Evolutionary conservation across 1,140 invertebrate genomes (phyloP).

Genomic region (Oryctes rhinoceros): DNA sequence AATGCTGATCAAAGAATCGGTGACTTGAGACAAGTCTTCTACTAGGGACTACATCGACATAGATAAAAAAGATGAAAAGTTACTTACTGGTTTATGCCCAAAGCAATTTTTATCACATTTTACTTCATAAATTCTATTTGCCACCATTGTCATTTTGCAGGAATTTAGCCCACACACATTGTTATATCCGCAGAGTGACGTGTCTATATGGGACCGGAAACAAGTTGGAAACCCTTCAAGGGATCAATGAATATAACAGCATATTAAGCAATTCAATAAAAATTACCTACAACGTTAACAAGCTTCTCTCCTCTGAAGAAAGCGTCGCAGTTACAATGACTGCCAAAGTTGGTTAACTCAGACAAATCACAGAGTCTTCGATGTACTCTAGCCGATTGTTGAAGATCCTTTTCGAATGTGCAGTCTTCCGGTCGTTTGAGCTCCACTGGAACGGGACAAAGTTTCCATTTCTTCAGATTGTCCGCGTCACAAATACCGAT

Average conservation of each 20-base stretch:
- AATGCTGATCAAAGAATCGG: too few relatives aligned
- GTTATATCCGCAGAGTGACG: slow-evolving; percentile 26
- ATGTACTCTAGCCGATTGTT: slow-evolving; percentile 41
- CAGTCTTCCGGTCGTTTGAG: slow-evolving; percentile 40
- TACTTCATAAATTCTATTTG: slow-evolving; percentile 38
- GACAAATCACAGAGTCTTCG: slow-evolving; percentile 43
- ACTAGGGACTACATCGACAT: too few relatives aligned
- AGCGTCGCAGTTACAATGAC: slow-evolving; percentile 39
- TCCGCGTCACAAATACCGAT: slow-evolving; percentile 44
- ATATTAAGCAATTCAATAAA: neutral
- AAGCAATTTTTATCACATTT: slow-evolving; percentile 43
- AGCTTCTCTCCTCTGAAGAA: slow-evolving; percentile 18
- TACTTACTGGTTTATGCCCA: slow-evolving; percentile 39
- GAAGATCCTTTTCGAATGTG: slow-evolving; percentile 1
- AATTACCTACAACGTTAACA: slow-evolving; percentile 38
- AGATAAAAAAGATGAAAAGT: slow-evolving; percentile 3
- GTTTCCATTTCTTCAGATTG: slow-evolving; percentile 45
- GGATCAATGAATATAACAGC: neutral
- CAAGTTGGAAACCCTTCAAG: slow-evolving; percentile 43
- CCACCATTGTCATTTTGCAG: slow-evolving; percentile 7
- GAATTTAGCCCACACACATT: slow-evolving; percentile 42
- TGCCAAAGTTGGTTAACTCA: slow-evolving; percentile 23
- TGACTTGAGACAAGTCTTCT: too few relatives aligned
- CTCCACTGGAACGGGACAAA: slow-evolving; percentile 42
- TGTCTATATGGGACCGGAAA: slow-evolving; percentile 24